Conservation (phyloP, 2,888 invertebrate species). For the Phaonia tiefii region DNA sequence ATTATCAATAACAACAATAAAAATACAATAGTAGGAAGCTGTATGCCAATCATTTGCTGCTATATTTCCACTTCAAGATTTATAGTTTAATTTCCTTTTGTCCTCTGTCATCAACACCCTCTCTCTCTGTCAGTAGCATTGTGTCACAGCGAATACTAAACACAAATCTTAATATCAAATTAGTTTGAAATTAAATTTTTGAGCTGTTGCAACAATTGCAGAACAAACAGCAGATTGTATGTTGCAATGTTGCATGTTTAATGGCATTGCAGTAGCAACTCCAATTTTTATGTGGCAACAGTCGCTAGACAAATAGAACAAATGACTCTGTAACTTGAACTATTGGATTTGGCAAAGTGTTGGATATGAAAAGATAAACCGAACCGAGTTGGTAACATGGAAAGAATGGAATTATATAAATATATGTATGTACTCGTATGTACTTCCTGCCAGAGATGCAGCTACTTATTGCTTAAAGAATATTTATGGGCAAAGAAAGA, state of each 20-base stretch:
- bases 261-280: slow-evolving; percentile 52
- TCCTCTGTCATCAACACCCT: neutral
- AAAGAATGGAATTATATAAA: neutral
- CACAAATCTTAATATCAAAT: neutral
- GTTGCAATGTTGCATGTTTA: slow-evolving; percentile 18
- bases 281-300: slow-evolving; percentile 44
- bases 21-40: too few species aligned
- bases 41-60: too few species aligned
- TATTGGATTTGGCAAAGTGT: slow-evolving; percentile 24
- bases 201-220: slow-evolving; percentile 3
- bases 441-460: too few species aligned
- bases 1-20: too few species aligned
- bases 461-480: too few species aligned
- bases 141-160: too few species aligned
- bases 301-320: slow-evolving; percentile 37
- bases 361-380: neutral
- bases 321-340: slow-evolving; percentile 1
- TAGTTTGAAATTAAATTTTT: slow-evolving; percentile 58
- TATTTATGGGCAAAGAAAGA: too few species aligned
- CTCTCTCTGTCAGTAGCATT: neutral
- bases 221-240: slow-evolving; percentile 37
- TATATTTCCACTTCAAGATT: too few species aligned
- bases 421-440: neutral
- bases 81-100: neutral
- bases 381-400: slow-evolving; percentile 18